phyloP scores from a whole-genome alignment of 23 tunicate genomes.

The Trididemnum nubilum region DNA sequence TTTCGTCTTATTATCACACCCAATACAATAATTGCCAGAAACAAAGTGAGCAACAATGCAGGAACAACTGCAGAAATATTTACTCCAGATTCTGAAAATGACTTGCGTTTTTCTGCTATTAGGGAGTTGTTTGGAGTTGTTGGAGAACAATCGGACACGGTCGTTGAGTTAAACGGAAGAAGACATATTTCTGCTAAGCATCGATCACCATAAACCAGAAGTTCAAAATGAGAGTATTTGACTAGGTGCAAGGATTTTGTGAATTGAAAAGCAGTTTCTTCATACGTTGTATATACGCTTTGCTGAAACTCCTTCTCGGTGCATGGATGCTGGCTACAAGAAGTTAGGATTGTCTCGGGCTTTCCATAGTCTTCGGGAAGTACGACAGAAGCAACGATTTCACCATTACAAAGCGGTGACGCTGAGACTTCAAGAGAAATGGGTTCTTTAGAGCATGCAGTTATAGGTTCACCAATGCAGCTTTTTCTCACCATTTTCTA shows the following conservation, averaged over 20 bases:
- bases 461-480: not conserved
- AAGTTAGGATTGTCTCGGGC: not conserved
- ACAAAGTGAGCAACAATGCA: not conserved
- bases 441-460: not conserved
- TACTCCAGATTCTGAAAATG: not conserved
- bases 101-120: not conserved
- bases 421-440: not conserved
- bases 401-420: not conserved
- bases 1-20: not conserved
- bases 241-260: not conserved
- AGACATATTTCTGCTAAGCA: not conserved
- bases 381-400: not conserved
- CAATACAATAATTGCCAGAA: not conserved
- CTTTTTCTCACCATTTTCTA: not conserved
- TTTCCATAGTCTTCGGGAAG: not conserved
- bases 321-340: not conserved
- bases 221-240: not conserved
- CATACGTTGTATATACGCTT: no score
- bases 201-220: not conserved
- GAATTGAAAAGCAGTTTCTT: not conserved
- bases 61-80: not conserved
- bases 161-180: not conserved
- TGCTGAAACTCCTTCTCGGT: not conserved
- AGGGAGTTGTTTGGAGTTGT: not conserved
- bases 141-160: not conserved